Evolutionary conservation across 2,888 invertebrate genomes (phyloP).

Genomic region (Pasiphila rectangulata): DNA sequence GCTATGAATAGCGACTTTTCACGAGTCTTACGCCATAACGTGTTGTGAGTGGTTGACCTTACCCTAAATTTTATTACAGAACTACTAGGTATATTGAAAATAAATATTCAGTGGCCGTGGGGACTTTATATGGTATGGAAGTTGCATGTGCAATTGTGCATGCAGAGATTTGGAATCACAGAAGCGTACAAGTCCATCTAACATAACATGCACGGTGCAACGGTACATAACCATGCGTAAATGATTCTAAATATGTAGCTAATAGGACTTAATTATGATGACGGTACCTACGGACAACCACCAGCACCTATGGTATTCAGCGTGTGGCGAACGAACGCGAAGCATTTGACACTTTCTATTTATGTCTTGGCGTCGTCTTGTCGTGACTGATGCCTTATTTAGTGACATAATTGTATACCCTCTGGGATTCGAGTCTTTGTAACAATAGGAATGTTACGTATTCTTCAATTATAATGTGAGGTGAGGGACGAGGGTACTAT

Average conservation of each 20-base stretch:
- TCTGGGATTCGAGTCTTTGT: conserved; percentile 27
- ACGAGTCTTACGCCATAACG: neutral
- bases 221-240: conserved; percentile 34
- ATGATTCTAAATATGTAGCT: conserved; percentile 34
- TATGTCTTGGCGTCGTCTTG: conserved; percentile 52
- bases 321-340: conserved; percentile 49
- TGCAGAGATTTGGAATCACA: conserved; percentile 4
- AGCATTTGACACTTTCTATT: conserved; percentile 74
- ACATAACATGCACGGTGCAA: conserved; percentile 14
- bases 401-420: conserved; percentile 54
- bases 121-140: conserved; percentile 25
- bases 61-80: conserved; percentile 34
- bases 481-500: neutral
- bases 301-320: conserved; percentile 50
- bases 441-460: conserved; percentile 23
- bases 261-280: conserved; percentile 39
- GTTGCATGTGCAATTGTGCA: conserved; percentile 24
- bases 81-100: conserved; percentile 39
- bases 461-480: conserved; percentile 12
- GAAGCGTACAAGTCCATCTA: conserved; percentile 10
- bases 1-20: neutral
- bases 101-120: conserved; percentile 22
- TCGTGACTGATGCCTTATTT: conserved; percentile 52
- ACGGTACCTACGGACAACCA: conserved; percentile 37
- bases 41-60: conserved; percentile 31